These are phyloP conservation scores for Caenorhabditis remanei DNA, from an alignment of 1,140 invertebrate species.

Conservation along the genomic window DNA sequence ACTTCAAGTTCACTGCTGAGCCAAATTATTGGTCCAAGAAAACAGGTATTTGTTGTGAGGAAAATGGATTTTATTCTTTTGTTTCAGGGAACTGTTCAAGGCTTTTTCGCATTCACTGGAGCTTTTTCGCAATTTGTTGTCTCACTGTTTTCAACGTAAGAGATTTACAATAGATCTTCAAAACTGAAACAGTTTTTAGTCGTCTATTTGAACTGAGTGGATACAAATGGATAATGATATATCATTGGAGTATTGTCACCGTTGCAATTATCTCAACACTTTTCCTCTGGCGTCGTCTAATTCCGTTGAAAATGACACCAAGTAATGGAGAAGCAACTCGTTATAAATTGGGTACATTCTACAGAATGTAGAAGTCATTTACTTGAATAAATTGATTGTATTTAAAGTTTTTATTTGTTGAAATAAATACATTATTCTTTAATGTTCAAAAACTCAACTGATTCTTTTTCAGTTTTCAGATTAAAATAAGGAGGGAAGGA, in stretches of 20 bases:
- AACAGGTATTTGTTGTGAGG: slow-evolving; percentile 19
- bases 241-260: slow-evolving; percentile 35
- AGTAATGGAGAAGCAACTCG: slow-evolving; percentile 34
- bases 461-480: neutral
- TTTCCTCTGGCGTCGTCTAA: slow-evolving; percentile 50
- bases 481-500: neutral
- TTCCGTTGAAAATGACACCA: slow-evolving; percentile 36
- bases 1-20: slow-evolving; percentile 40
- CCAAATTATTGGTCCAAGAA: slow-evolving; percentile 50
- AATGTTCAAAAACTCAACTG: neutral
- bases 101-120: slow-evolving; percentile 56
- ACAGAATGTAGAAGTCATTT: slow-evolving; percentile 53
- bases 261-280: slow-evolving; percentile 6
- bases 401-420: slow-evolving; percentile 37
- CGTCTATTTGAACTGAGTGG: slow-evolving; percentile 46
- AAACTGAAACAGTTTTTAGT: slow-evolving; percentile 33
- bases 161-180: slow-evolving; percentile 15
- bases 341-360: slow-evolving; percentile 58
- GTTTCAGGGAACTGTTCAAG: slow-evolving; percentile 57
- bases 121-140: slow-evolving; percentile 52
- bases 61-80: neutral
- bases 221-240: slow-evolving; percentile 50
- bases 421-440: slow-evolving; percentile 38
- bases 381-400: neutral
- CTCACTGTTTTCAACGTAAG: slow-evolving; percentile 47